Evolutionary conservation across 2,113 vertebrate species (phyloP).

Genomic region (Phycodurus eques): DNA sequence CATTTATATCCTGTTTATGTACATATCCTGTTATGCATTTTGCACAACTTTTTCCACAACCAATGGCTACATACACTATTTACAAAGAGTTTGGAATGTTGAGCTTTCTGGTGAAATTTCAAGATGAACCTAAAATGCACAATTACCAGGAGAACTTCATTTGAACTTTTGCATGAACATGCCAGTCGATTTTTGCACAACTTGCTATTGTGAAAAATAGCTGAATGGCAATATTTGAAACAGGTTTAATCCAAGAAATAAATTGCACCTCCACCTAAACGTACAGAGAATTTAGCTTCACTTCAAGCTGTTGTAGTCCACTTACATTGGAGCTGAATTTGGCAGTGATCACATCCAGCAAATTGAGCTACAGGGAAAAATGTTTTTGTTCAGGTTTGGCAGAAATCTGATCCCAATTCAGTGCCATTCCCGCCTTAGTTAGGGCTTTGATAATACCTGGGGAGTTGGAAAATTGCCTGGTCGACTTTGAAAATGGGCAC

Average conservation of each 20-base stretch:
- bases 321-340: background rate
- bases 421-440: background rate
- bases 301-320: background rate
- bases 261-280: background rate
- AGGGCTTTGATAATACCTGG: background rate
- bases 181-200: too few relatives aligned
- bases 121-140: background rate
- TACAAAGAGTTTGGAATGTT: background rate
- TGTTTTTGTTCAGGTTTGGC: background rate
- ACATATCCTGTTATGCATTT: background rate
- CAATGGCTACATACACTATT: background rate
- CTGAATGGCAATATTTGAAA: background rate
- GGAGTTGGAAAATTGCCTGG: background rate
- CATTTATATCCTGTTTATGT: background rate
- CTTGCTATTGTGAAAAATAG: background rate
- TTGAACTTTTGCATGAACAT: background rate
- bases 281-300: background rate
- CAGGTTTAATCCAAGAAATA: background rate
- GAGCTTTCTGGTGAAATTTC: background rate
- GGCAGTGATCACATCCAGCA: background rate
- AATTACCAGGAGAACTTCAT: background rate
- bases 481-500: background rate
- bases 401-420: background rate
- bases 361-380: background rate
- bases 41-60: background rate